These are phyloP conservation scores for Dromococcyx pavoninus DNA, from an alignment of 2,797 vertebrate genomes.

Conservation along the genomic window DNA sequence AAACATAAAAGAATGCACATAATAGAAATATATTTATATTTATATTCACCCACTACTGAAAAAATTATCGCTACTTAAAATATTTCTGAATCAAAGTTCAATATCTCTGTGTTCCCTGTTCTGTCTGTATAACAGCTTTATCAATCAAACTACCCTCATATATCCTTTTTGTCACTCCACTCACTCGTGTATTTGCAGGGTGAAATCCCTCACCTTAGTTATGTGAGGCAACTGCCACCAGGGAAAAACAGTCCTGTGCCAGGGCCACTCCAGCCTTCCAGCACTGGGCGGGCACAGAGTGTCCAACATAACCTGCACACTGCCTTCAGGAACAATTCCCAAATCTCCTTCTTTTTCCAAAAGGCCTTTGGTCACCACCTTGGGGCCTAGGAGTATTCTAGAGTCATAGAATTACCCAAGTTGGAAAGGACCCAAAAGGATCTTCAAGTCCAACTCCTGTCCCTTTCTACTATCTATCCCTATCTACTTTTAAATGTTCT, in stretches of 20 bases:
- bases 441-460: no score
- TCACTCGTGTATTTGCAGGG: background rate
- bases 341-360: rapidly evolving
- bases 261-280: background rate
- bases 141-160: background rate
- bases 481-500: background rate
- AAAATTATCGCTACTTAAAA: background rate
- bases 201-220: background rate
- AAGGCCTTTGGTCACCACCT: background rate
- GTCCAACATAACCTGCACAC: rapidly evolving
- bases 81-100: background rate
- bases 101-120: background rate
- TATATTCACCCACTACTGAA: background rate
- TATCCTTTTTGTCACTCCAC: background rate
- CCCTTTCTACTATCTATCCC: no score
- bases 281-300: background rate
- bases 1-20: background rate
- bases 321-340: background rate
- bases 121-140: background rate
- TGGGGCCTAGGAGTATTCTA: background rate
- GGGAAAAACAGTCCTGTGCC: background rate
- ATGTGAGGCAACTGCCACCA: background rate
- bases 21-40: background rate
- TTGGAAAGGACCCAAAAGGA: no score
- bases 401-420: no score